A percentile compares a stretch with the other conserved stretches of the same genome.
Conservation (phyloP, 2,797 vertebrate species). For the Hippopotamyrus pictus region DNA sequence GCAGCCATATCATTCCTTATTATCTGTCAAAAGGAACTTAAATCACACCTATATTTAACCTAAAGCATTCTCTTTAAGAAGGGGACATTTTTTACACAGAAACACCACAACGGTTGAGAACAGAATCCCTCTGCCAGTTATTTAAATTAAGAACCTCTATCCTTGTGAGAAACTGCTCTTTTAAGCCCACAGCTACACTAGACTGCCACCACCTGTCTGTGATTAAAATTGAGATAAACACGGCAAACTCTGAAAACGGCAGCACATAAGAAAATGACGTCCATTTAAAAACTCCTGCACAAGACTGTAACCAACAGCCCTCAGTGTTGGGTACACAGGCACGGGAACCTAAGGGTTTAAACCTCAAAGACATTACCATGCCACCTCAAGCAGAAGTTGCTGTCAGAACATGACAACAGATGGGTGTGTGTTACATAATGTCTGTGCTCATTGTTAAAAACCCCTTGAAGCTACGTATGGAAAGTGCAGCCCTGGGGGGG, state of each 20-base stretch:
- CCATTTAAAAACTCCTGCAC: background rate
- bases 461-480: background rate
- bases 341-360: background rate
- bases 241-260: background rate
- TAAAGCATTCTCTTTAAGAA: background rate
- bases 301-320: background rate
- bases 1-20: background rate
- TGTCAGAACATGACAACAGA: background rate
- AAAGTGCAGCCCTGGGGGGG: background rate
- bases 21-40: background rate
- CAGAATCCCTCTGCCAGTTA: background rate
- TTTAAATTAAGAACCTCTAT: background rate
- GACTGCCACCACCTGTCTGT: background rate
- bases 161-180: background rate
- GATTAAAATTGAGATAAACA: background rate
- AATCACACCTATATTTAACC: background rate
- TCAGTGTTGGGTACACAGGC: background rate
- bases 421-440: background rate
- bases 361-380: background rate
- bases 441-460: background rate
- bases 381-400: background rate
- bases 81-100: background rate
- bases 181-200: background rate
- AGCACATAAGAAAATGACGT: background rate
- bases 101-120: background rate